Evolutionary conservation across 2,113 vertebrate genomes (phyloP).

Genomic region (Oryzias celebensis): DNA sequence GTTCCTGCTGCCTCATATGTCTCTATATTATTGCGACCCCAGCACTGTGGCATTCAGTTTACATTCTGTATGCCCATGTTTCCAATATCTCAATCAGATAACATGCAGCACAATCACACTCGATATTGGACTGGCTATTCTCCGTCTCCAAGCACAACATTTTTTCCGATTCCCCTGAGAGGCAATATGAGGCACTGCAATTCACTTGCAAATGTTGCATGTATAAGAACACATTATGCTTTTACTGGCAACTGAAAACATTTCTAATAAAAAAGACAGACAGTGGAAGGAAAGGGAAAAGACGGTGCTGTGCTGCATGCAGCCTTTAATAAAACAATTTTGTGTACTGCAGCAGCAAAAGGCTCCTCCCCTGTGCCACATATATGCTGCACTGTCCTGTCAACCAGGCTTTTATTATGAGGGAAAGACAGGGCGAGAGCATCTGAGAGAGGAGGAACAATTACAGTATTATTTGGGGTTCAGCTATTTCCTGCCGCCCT

Average conservation of each 20-base stretch:
- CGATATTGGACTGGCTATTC: constrained; percentile 70
- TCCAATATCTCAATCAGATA: constrained; percentile 73
- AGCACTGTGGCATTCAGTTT: constrained; percentile 56
- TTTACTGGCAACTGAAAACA: constrained; percentile 71
- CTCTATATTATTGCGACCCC: constrained; percentile 56
- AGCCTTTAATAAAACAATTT: constrained; percentile 67
- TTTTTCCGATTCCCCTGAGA: constrained; percentile 71
- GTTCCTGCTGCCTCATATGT: constrained; percentile 69
- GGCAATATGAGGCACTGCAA: constrained; percentile 66
- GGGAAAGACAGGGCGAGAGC: constrained; percentile 44
- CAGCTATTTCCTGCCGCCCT: constrained; percentile 49
- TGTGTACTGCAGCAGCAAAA: constrained; percentile 52
- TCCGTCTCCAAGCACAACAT: constrained; percentile 54
- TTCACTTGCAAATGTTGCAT: constrained; percentile 75
- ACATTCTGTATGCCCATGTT: constrained; percentile 59
- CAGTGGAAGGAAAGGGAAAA: constrained; percentile 41
- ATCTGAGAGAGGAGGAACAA: constrained; percentile 52
- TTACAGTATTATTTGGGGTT: constrained; percentile 57
- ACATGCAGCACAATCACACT: constrained; percentile 67
- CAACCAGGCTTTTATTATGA: constrained; percentile 65
- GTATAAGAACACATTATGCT: constrained; percentile 65
- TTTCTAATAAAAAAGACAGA: constrained; percentile 68
- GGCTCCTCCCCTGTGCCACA: constrained; percentile 56
- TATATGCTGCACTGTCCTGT: constrained; percentile 47
- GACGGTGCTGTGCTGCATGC: constrained; percentile 48